Evolutionary conservation across 2,113 vertebrate species (phyloP), one percentile per base, ranked within the genome.

Genomic region (Antennarius striatus): DNA sequence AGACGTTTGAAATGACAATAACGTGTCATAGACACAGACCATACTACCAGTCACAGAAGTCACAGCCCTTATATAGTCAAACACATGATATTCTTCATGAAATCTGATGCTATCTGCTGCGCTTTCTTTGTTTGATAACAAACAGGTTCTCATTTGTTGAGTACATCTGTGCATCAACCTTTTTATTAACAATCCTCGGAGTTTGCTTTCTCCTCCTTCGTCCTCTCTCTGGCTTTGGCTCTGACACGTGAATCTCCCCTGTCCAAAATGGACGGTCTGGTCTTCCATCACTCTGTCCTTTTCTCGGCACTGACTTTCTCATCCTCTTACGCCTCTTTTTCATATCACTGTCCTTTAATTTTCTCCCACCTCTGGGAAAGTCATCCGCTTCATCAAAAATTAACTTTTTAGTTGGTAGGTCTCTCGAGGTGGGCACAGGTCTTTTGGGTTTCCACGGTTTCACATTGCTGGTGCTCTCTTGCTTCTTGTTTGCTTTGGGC

Each of bases 141-240:
- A 93, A 92, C 52, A 94, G 89, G 79, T 94, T 86, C 65, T 93
- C 91, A 12, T 92, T 90, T 0, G 68, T 56, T 10, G 86, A 81
- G 63, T 84, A 78, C 72, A 67, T 56, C 16, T 69, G 50, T 1
- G 51, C 46, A 0, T 4, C 42, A 2, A 0, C 6, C 22, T 61
- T 78, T 55, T 74, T 86, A 6, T 57, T 43, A 2, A 63, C n/a
- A 1, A 53, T 74, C 59, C 10, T 10, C 0, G 14, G 40, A 10
- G 3, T 11, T 48, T 4, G 45, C 5, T 17, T 58, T 51, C 47
- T 84, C n/a, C 60, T 78, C 14, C 60, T 74, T 28, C 67, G 17
- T 40, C 11, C 15, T 5, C 50, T 70, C 40, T 67, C 16, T 12
- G 51, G 52, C 28, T 61, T 11, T 43, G 42, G 11, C 42, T 43